phyloP scores from a whole-genome alignment of 2,113 vertebrate species.

The Rallus limicola region DNA sequence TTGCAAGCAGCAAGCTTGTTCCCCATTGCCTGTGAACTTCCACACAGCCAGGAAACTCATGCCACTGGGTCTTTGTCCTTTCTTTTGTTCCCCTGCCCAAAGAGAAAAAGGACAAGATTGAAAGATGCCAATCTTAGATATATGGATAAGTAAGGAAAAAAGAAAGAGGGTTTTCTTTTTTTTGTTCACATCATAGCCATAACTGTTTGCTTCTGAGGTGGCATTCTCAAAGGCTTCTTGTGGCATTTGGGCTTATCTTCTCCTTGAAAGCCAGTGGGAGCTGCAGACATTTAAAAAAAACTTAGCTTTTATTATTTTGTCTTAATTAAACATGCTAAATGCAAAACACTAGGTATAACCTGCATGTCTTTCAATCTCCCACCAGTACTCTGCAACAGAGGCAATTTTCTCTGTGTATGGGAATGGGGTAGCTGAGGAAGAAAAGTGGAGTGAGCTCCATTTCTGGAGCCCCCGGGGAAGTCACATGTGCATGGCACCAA shows the following conservation, averaged over 20 bases:
- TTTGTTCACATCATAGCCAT: not conserved
- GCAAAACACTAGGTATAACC: not conserved
- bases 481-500: not conserved
- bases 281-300: not conserved
- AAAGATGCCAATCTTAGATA: not conserved
- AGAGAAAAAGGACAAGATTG: not conserved
- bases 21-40: not conserved
- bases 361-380: not conserved
- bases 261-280: not conserved
- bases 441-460: not conserved
- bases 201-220: not conserved
- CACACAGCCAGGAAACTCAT: not conserved
- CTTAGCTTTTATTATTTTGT: not conserved
- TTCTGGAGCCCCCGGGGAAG: not conserved
- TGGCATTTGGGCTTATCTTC: not conserved
- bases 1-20: not conserved
- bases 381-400: not conserved
- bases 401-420: not conserved
- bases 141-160: no score
- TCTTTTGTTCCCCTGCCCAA: not conserved
- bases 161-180: not conserved
- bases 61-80: not conserved
- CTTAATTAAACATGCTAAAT: not conserved
- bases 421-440: not conserved
- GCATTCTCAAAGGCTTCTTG: not conserved